Evolutionary conservation across 2,888 invertebrate species (phyloP), one percentile per base, ranked within the genome.

Genomic region (Dryocosmus kuriphilus): DNA sequence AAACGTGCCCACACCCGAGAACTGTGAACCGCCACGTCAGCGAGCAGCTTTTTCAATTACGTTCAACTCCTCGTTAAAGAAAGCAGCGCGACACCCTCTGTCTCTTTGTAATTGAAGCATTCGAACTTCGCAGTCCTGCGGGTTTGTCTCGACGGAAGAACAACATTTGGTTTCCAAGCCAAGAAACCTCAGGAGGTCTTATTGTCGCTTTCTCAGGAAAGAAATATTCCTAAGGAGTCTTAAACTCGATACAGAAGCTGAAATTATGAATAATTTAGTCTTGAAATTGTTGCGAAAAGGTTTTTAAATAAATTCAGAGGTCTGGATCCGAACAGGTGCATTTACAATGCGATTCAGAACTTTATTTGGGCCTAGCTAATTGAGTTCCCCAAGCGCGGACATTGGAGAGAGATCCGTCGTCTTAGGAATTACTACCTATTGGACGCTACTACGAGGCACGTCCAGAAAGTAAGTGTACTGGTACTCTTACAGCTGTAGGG

Each of bases 1-100:
- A 84, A 86, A 86, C 86, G 85, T 85, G 85, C 82, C 84, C 81
- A 83, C 81, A 83, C 80, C 80, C 80, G 73, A 79, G 83, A 80
- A 84, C 84, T 83, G 75, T 65, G 78, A 80, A 78, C 79, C 79
- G 80, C 81, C 82, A 78, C 78, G 81, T 80, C 84, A 79, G 80
- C 80, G 79, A 79, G 77, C 82, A 80, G 81, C 82, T 83, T 85
- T 83, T 82, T 85, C 85, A 82, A 85, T 85, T 83, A 83, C 81
- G 78, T 79, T 82, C 82, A 79, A 83, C 80, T 77, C 83, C 83
- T 82, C 82, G 81, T 85, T 83, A 81, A 83, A 83, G 82, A 83
- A 82, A 84, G 79, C 79, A 83, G 82, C 82, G 79, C 80, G 82
- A 83, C 81, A 81, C 80, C 80, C 80, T 79, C 80, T 76, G 75